Base-by-base conservation (phyloP, 2,113 vertebrate species). In the Pseudorasbora parva region DNA sequence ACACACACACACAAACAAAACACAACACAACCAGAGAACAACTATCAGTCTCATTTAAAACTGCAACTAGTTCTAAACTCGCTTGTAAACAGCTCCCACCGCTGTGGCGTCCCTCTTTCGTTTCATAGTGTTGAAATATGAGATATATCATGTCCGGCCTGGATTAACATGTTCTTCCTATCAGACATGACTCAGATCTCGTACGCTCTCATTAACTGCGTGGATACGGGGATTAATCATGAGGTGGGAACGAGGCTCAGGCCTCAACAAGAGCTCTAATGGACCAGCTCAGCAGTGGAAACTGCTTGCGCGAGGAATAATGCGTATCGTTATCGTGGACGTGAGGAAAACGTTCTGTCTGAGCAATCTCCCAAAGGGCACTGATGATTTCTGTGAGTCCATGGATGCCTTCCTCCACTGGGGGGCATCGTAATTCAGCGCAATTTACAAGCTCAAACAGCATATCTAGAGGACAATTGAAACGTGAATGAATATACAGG, bases 201-300 rank as follows among this genome's bases (percentile, higher is more conserved):
- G 60, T 8, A 19, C 27, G 27, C 59, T 41, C 71, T 85, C 49
- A 81, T 78, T 82, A 78, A 41, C 57, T 41, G 76, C 57, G 78
- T 73, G 78, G 66, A 51, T 66, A 77, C 64, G 37, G 73, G 47
- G 21, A 75, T 87, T 87, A 78, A 87, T 85, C 71, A 62, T 66
- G 81, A 51, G 23, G 64, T 64, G 72, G 75, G 57, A 78, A 78
- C 64, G 2, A 84, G 71, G 66, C 49, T 76, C 45, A 41, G 79
- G 77, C 25, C 69, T 82, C 43, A 19, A 27, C 57, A 47, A 1
- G 27, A 33, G 74, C 69, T 81, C n/a, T 64, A 87, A 85, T 75
- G 84, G 84, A 47, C 69, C 84, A 81, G 71, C 81, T 83, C 84
- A 84, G 87, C 87, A 86, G 76, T 78, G 81, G 84, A 86, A 86